Base-by-base conservation (phyloP, 92 coral and sea anemone genomes). In the Bergia sp. region DNA sequence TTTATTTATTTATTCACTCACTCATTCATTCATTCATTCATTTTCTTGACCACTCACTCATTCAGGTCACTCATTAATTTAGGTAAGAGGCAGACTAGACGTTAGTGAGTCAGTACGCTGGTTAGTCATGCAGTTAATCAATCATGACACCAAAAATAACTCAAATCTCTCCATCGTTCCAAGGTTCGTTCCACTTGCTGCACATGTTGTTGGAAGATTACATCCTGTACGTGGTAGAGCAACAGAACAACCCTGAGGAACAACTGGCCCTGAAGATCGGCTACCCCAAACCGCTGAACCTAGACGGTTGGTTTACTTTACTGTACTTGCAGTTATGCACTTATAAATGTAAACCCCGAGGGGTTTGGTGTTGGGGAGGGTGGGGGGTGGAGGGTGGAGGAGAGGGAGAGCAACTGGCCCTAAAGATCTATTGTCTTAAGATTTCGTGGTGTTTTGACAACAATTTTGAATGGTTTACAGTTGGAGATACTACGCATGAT, bases 151-250 rank as follows among this genome's bases (percentile, higher is more conserved):
- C 15, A 38, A 43, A 16, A 86, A 47, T 12, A 29, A 75, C 73
- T 58, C 41, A 67, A 13, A 40, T 42, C 4, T 79, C 42, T 29
- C 72, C 20, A 37, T 9, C 49, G 64, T 38, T 89, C 21, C 18
- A 86, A 97, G 99, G 99, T 81, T 97, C 99, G 40, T 97, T 97
- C 91, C 99, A 97, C 81, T 88, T 97, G 85, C 92, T 97, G 66
- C 99, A 96, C 93, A 97, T 97, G 98, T 93, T 97, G 79, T 91
- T 97, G 40, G 99, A 97, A 73, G 99, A 97, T 73, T 97, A 97
- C 86, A 97, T 97, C 53, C 93, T 97, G 67, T 97, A 95, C 82
- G 95, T 91, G 53, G 97, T 97, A n/a, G 99, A 97, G 83, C 94
- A 95, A 87, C 98, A 95, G 82, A 95, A 95, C 90, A 93, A 81